Evolutionary conservation across 53 echinoderm and acorn worm genomes (phyloP), one percentile per base, ranked within the genome.

Genomic region (Pentamera pediparva): DNA sequence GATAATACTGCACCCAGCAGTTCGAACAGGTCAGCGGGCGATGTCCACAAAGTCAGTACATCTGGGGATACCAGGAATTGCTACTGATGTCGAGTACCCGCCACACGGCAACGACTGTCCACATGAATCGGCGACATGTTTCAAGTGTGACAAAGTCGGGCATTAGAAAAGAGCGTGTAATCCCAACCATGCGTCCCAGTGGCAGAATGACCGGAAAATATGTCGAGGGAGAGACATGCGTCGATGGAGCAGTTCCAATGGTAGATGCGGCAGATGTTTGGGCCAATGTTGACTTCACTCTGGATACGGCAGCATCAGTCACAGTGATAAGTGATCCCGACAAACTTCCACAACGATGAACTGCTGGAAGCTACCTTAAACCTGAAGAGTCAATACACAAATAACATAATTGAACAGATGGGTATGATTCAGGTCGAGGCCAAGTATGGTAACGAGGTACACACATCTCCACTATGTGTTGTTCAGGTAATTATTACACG

Each of bases 301-400:
- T 82, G 24, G 84, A 78, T 40, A 84, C 84, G 15, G 72, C 78
- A 69, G 84, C 73, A 19, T 69, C 71, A 28, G 78, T 78, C 18
- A 70, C 78, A 22, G 73, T 78, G 20, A 56, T 84, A 24, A 59
- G 71, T 12, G 84, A 84, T 52, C 28, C 30, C 36, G 71, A 70
- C 20, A 18, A 38, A 52, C 70, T 65, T 79, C 26, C 49, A 37
- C 36, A 50, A 56, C 40, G 55, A 56, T 41, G 32, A 32, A 56
- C 15, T 71, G 56, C 55, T 31, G 40, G 27, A 56, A 39, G 55
- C 25, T 35, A 38, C 35, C 32, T 58, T 74, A 20, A 81, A 74
- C n/a, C 37, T 59, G 17, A 34, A 47, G 12, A 65, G 65, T 62
- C 67, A n/a, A 83, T 62, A 52, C 63, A 3, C 22, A 35, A 37